Evolutionary conservation across 2,113 vertebrate genomes (phyloP), one percentile per base, ranked within the genome.

Genomic region (Cebidichthys violaceus): DNA sequence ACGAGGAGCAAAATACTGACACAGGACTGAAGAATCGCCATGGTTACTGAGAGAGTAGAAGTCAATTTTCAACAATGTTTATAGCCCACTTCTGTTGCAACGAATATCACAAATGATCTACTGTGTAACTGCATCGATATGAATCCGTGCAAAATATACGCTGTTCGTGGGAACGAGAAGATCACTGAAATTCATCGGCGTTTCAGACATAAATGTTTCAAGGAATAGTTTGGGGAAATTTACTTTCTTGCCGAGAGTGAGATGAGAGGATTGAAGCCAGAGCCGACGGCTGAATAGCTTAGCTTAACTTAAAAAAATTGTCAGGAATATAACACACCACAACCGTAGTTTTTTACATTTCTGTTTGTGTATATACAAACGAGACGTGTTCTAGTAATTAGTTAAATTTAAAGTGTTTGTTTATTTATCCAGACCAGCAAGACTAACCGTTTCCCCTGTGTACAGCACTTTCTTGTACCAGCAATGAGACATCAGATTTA

Each of bases 11-110:
- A 85, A 81, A 82, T 59, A 66, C 69, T 66, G 65, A 77, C 18
- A 67, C 37, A 52, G 52, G 39, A 47, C 76, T 79, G 73, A 64
- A 62, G 65, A 64, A 75, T 52, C 4, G 24, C 47, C 59, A 66
- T 41, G 39, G 33, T 75, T 74, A 76, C 52, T 43, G 70, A 74
- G 73, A 14, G 33, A 73, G 74, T 75, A 47, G 79, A 75, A 76
- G 82, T 50, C 35, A 75, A 27, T 47, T 79, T 81, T 50, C 22
- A 72, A 52, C 72, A 10, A 47, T 88, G 57, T 82, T 88, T 75
- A 27, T 50, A 57, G 54, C 54, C 10, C 11, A 55, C 79, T 85
- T 83, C 88, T 81, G 43, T 9, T 0, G 70, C 74, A 65, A 66
- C 17, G n/a, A 45, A 68, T 24, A 35, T 18, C 54, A 54, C 18